Base-by-base conservation (phyloP, 2,113 vertebrate species). In the Cyprinus carpio region DNA sequence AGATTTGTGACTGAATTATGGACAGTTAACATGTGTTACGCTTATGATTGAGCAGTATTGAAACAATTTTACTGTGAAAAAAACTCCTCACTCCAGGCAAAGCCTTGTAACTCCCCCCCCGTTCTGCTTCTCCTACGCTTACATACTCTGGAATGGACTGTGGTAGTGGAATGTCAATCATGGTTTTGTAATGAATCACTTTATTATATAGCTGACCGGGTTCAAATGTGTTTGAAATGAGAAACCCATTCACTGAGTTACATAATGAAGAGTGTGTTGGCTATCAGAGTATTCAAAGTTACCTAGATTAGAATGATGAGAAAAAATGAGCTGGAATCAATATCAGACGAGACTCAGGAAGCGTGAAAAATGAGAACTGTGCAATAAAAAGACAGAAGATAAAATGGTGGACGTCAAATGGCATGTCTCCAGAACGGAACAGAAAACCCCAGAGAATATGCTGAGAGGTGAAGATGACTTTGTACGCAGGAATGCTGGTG, bases 141-240 rank as follows among this genome's bases (percentile, higher is more conserved):
- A 71, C 31, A 40, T 46, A 31, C 16, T 49, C 25, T 89, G 85
- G 90, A 87, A 83, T 87, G 72, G 80, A 90, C 85, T 84, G 54
- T 56, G 10, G 60, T 89, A 86, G 89, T 85, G 91, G n/a, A 87
- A 89, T 87, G 88, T 90, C 90, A 84, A 65, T 40, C 54, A 65
- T 81, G 81, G 7, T 85, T 74, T 27, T 82, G 81, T 34, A 34
- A 83, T 86, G 81, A 91, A 84, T 90, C 69, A 79, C 51, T 90
- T 91, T 89, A 84, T 88, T 88, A 43, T 88, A 83, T 84, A 83
- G 84, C 65, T 90, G 90, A 92, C 78, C 29, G 80, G 83, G 90
- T 89, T 88, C 88, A 92, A 94, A 91, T 92, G 89, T 92, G 91
- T 85, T 84, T 86, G 43, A 91, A 92, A 88, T 86, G 31, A 85